phyloP scores from a whole-genome alignment of 92 coral and sea anemone species.

The Porites rus region DNA sequence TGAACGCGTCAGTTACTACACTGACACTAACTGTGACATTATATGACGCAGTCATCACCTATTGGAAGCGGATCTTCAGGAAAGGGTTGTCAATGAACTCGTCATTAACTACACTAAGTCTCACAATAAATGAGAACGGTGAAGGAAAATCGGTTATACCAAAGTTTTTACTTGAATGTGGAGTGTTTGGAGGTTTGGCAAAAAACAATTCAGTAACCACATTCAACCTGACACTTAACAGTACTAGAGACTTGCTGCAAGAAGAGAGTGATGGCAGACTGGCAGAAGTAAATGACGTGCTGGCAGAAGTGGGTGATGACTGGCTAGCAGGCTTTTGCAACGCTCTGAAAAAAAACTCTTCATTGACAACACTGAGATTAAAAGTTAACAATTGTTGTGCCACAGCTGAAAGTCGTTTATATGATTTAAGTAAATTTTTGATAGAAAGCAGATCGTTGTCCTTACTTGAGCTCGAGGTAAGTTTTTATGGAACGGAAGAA shows the following conservation, averaged over 20 bases:
- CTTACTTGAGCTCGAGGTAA: background rate
- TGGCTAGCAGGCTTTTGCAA: background rate
- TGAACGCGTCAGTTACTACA: too few relatives aligned
- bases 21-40: too few relatives aligned
- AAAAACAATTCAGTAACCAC: background rate
- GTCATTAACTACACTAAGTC: background rate
- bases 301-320: background rate
- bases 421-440: background rate
- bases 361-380: background rate
- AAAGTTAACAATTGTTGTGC: background rate
- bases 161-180: rapidly evolving
- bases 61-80: rapidly evolving
- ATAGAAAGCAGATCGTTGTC: background rate
- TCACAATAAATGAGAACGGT: background rate
- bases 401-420: background rate
- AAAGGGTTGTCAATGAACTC: background rate
- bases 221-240: background rate
- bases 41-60: rapidly evolving
- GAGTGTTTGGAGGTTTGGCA: background rate
- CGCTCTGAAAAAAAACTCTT: background rate
- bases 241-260: background rate
- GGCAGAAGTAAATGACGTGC: too few relatives aligned
- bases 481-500: background rate
- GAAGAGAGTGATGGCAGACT: too few relatives aligned
- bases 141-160: too few relatives aligned